A percentile compares a stretch with the other conserved stretches of the same genome.
Conservation (phyloP, 1,140 invertebrate genomes). For the Scaptomyza montana region DNA sequence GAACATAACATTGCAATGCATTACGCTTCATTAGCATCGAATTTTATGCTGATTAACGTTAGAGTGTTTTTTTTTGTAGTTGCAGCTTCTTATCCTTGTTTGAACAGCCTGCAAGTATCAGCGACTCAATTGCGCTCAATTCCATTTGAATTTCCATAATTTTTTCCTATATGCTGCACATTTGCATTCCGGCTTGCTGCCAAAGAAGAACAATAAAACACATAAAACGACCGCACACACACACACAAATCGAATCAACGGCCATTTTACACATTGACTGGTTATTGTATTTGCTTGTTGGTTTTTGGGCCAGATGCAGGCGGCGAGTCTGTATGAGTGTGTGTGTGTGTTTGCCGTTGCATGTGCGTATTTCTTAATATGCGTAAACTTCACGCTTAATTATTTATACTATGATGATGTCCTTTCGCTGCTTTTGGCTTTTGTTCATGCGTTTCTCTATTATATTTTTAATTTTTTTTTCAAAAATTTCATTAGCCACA, state of each 20-base stretch:
- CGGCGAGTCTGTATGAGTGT: slow-evolving; percentile 28
- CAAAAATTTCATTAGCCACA: slow-evolving; percentile 55
- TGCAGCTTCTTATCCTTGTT: slow-evolving; percentile 35
- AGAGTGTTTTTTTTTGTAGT: no score
- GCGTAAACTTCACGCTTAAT: slow-evolving; percentile 83
- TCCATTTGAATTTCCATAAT: slow-evolving; percentile 26
- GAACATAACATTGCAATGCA: slow-evolving; percentile 49
- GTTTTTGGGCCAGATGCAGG: slow-evolving; percentile 64
- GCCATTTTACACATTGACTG: slow-evolving; percentile 54
- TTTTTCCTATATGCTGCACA: slow-evolving; percentile 39
- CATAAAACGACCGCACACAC: slow-evolving; percentile 6
- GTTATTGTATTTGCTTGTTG: slow-evolving; percentile 32
- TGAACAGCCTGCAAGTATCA: slow-evolving; percentile 61
- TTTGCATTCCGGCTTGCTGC: slow-evolving; percentile 60
- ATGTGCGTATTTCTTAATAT: slow-evolving; percentile 79
- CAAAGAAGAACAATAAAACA: slow-evolving; percentile 6
- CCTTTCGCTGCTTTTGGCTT: slow-evolving; percentile 75
- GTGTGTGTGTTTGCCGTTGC: slow-evolving; percentile 29
- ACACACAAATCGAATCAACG: slow-evolving; percentile 18
- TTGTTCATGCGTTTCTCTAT: slow-evolving; percentile 70
- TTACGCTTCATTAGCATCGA: slow-evolving; percentile 72
- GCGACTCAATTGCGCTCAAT: slow-evolving; percentile 50
- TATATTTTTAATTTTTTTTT: slow-evolving; percentile 50
- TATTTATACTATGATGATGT: slow-evolving; percentile 78
- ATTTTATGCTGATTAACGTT: slow-evolving; percentile 72